phyloP scores from a whole-genome alignment of 2,888 invertebrate genomes.

The Erebia aethiops region DNA sequence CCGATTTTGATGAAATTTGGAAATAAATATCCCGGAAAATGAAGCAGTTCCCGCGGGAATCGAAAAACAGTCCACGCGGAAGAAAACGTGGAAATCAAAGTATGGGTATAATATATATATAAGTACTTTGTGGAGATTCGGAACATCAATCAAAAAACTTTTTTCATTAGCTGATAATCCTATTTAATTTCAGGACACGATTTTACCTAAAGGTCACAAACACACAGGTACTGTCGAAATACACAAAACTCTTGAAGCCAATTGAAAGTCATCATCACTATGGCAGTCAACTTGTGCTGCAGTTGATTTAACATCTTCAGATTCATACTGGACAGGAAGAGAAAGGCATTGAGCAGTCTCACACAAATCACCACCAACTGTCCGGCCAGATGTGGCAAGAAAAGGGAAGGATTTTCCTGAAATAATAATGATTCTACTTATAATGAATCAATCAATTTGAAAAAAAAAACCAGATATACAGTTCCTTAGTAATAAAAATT shows the following conservation, averaged over 20 bases:
- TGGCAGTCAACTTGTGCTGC: slow-evolving; percentile 50
- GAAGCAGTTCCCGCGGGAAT: too few species aligned
- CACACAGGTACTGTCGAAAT: slow-evolving; percentile 61
- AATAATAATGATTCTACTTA: slow-evolving; percentile 37
- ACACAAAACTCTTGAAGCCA: slow-evolving; percentile 73
- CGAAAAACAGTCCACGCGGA: too few species aligned
- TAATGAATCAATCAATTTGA: too few species aligned
- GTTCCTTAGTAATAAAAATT: too few species aligned
- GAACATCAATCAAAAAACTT: slow-evolving; percentile 1
- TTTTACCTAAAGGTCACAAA: slow-evolving; percentile 63
- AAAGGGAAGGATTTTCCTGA: slow-evolving; percentile 69
- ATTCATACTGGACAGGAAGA: slow-evolving; percentile 50
- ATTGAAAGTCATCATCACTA: slow-evolving; percentile 62
- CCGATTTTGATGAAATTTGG: too few species aligned
- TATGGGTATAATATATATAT: too few species aligned
- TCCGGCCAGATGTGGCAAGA: slow-evolving; percentile 62
- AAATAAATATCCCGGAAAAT: too few species aligned
- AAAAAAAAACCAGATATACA: too few species aligned
- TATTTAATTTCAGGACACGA: too few species aligned
- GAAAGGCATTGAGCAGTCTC: slow-evolving; percentile 53
- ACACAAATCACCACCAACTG: slow-evolving; percentile 56
- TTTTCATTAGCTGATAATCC: neutral
- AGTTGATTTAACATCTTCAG: slow-evolving; percentile 49
- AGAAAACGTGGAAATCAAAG: too few species aligned
- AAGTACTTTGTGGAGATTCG: too few species aligned